Conservation (phyloP, 1,140 invertebrate genomes). For the Pectinophora gossypiella region DNA sequence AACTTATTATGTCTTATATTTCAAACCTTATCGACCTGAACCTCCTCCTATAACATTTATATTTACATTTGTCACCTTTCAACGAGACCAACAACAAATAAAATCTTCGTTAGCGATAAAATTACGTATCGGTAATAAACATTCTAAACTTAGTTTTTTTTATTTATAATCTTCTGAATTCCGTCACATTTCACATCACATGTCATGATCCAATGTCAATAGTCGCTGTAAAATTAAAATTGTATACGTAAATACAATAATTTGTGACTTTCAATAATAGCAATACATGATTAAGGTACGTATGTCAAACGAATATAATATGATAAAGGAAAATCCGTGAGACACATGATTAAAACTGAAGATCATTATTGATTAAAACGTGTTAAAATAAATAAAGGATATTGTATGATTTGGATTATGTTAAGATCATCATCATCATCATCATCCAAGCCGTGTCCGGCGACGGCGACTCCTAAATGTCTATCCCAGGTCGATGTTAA, state of each 20-base stretch:
- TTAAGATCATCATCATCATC: too few relatives aligned
- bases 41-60: constrained; percentile 2
- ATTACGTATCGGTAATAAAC: constrained; percentile 22
- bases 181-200: constrained; percentile 41
- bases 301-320: too few relatives aligned
- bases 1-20: not conserved
- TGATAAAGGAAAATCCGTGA: too few relatives aligned
- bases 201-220: constrained; percentile 21
- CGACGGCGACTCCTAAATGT: too few relatives aligned
- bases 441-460: too few relatives aligned
- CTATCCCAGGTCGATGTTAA: too few relatives aligned
- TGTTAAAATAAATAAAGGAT: too few relatives aligned
- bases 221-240: constrained; percentile 27
- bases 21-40: not conserved
- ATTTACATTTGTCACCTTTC: constrained; percentile 33
- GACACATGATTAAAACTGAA: constrained; percentile 9
- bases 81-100: constrained; percentile 54
- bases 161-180: constrained; percentile 38
- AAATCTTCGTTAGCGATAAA: constrained; percentile 44
- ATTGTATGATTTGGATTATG: too few relatives aligned
- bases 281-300: too few relatives aligned
- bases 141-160: constrained; percentile 17
- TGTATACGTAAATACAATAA: constrained; percentile 12
- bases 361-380: too few relatives aligned
- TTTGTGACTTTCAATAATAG: constrained; percentile 53